Conservation (phyloP, 2,113 vertebrate genomes). For the Recurvirostra avosetta region DNA sequence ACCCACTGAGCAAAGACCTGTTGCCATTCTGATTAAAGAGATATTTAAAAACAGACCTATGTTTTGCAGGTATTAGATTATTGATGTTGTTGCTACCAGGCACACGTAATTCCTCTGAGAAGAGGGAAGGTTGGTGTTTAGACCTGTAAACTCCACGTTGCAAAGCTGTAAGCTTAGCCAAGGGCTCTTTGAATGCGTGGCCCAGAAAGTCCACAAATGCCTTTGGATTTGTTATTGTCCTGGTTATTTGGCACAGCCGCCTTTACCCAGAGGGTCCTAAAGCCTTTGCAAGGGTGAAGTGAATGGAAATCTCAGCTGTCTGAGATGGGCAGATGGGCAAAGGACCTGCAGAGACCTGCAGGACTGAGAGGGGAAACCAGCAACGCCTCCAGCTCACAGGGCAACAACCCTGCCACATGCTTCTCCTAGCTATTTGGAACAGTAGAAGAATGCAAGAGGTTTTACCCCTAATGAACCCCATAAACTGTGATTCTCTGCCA, state of each 20-base stretch:
- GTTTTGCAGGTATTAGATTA: neutral
- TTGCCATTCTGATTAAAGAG: neutral
- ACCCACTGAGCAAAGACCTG: neutral
- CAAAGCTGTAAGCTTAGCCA: neutral
- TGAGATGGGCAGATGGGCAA: neutral
- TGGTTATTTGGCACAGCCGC: neutral
- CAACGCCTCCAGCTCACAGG: neutral
- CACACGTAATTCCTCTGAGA: neutral
- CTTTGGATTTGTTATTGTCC: neutral
- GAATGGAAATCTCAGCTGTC: neutral
- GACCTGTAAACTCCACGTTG: neutral
- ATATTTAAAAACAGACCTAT: neutral
- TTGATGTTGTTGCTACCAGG: neutral
- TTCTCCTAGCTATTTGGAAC: neutral
- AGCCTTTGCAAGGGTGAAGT: neutral
- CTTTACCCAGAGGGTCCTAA: neutral
- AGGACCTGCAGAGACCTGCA: neutral
- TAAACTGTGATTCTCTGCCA: neutral
- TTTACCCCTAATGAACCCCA: neutral
- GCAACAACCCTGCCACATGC: neutral
- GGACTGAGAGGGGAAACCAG: rapidly evolving
- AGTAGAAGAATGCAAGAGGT: neutral
- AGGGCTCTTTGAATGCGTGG: neutral
- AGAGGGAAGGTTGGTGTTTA: neutral
- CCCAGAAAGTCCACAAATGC: neutral